Base-by-base conservation (phyloP, 2,113 vertebrate genomes). In the Dicentrarchus labrax region DNA sequence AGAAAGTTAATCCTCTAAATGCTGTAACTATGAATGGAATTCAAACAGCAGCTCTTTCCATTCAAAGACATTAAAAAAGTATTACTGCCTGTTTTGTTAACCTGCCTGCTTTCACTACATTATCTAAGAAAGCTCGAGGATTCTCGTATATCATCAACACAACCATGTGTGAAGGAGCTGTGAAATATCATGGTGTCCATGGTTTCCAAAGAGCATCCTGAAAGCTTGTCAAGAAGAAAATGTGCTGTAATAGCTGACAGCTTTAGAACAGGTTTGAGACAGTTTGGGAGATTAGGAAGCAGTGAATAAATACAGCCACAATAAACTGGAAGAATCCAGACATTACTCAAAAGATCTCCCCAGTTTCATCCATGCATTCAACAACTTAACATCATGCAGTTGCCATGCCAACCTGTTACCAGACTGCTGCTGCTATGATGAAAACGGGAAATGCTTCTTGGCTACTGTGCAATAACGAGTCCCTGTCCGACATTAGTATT, bases 341-440 rank as follows among this genome's bases (percentile, higher is more conserved):
- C 60, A 80, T 54, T 73, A 70, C 61, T 43, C 53, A 85, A 50
- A 78, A 51, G 59, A 89, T 84, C 75, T 67, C 47, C 77, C 69
- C 76, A 60, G 60, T 81, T 75, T 76, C 70, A 89, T 90, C 83
- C 84, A 84, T 91, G 78, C 72, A 78, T 76, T 81, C 82, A 88
- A 76, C 65, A 85, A 64, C 65, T 85, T 86, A 53, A 87, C 82
- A 80, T 80, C 80, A 90, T 86, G 86, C 91, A 84, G 92, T 94
- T 94, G 85, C 93, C 92, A 94, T 94, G 92, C 86, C 93, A 94
- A 94, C 92, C 86, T 64, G 85, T 91, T 80, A 87, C 78, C 85
- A 87, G 82, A 73, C 88, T 87, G 82, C 80, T 85, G 82, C 79
- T 78, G 80, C 86, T 61, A 61, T 54, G 77, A 79, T 47, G 75